A percentile compares a stretch with the other conserved stretches of the same genome.
These are phyloP conservation scores for Phanerotoma sp. DNA, from an alignment of 2,888 invertebrate genomes.

Conservation along the genomic window DNA sequence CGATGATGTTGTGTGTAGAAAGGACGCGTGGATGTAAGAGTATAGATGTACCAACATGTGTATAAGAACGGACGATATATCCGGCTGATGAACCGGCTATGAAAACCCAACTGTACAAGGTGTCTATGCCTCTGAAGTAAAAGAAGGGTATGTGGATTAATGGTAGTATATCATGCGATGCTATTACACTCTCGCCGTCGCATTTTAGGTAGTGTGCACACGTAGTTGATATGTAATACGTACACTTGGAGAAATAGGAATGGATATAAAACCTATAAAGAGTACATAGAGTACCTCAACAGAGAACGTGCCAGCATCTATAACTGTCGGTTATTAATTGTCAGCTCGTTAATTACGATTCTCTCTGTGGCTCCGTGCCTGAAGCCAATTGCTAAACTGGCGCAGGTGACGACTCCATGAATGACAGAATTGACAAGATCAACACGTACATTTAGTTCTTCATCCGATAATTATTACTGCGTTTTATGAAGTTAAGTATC, in stretches of 20 bases:
- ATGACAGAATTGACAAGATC: constrained; percentile 2
- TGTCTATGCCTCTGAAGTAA: constrained; percentile 50
- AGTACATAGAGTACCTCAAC: constrained; percentile 1
- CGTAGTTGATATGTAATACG: neutral
- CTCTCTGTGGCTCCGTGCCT: neutral
- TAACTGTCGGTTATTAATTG: constrained; percentile 41
- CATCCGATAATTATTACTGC: neutral
- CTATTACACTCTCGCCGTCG: constrained; percentile 45
- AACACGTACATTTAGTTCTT: constrained; percentile 5
- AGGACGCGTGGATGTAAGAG: constrained; percentile 2
- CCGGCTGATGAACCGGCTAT: constrained; percentile 41
- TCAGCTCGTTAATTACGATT: constrained; percentile 44
- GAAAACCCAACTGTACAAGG: constrained; percentile 42
- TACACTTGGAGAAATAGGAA: constrained; percentile 4
- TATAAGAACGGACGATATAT: constrained; percentile 17
- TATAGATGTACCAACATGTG: constrained; percentile 5
- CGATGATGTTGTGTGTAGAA: constrained; percentile 1
- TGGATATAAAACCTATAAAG: neutral
- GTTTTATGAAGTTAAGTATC: too few relatives aligned
- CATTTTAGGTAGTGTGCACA: constrained; percentile 38
- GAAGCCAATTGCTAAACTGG: constrained; percentile 10
- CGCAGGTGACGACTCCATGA: constrained; percentile 19
- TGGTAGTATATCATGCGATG: constrained; percentile 50
- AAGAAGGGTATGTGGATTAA: constrained; percentile 48
- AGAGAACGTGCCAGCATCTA: constrained; percentile 20